Evolutionary conservation across 2,888 invertebrate species (phyloP), one percentile per base, ranked within the genome.

Genomic region (Myathropa florea): DNA sequence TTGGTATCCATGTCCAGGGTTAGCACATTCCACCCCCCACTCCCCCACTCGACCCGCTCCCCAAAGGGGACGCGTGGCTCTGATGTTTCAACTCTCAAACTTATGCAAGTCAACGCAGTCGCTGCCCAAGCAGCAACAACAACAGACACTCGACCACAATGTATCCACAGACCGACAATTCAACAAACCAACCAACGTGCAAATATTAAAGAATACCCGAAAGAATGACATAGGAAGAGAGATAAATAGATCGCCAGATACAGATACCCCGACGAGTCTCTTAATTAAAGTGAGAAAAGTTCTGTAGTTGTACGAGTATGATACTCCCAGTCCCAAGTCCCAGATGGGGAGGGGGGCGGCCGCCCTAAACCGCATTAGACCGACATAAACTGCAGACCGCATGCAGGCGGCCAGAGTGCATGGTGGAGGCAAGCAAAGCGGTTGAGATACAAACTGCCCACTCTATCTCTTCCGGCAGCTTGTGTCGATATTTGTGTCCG

Each of bases 271-370:
- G 65, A 81, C 78, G 86, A 86, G 83, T 86, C 83, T 86, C 83
- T 86, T 83, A 83, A 86, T 86, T 86, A 86, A 86, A 83, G 86
- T 83, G 86, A 86, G 78, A 83, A 83, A 82, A 81, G 85, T 82
- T 76, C 77, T 77, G 77, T 81, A 82, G 72, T 73, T 82, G 57
- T 72, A 72, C 76, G 81, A 80, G 71, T 57, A 67, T 60, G 24
- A 18, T 46, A 18, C 7, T 7, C 18, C 46, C 46, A 7, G 18
- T 33, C n/a, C n/a, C 12, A 12, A 33, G 46, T 4, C 46, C n/a
- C 18, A 18, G 46, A 1, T 18, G 33, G 33, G 73, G 46, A 39
- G 33, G 67, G 33, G 67, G 21, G 55, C 77, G 30, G 46, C 57
- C 67, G 63, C 70, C 65, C 70, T 57, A 57, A 57, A 57, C 57